Evolutionary conservation across 2,888 invertebrate species (phyloP).

Genomic region (Pegoplata infirma): DNA sequence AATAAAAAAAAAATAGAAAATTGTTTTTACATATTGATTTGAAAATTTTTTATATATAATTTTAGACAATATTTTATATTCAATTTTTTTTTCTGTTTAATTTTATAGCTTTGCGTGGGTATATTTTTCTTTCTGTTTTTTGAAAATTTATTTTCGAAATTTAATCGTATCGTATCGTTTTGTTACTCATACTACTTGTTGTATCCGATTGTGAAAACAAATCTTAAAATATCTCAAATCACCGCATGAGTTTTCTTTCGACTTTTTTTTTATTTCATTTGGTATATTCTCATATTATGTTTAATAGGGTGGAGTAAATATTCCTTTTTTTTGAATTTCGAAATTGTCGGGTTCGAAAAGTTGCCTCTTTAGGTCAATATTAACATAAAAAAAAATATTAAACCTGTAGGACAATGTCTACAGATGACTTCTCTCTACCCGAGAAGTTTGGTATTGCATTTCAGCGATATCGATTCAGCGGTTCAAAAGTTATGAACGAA

Average conservation of each 20-base stretch:
- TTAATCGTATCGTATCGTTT: constrained; percentile 49
- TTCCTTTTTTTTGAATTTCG: too few species aligned
- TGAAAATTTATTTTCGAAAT: constrained; percentile 31
- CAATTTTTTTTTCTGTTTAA: too few species aligned
- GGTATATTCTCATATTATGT: background rate
- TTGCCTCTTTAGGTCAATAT: too few species aligned
- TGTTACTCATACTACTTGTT: constrained; percentile 1
- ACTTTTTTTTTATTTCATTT: background rate
- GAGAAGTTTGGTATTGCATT: too few species aligned
- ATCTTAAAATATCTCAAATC: constrained; percentile 77
- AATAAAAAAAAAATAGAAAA: background rate
- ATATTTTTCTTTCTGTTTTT: constrained; percentile 23
- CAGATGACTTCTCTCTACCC: too few species aligned
- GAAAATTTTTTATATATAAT: background rate
- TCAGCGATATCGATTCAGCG: too few species aligned
- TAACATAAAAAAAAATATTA: too few species aligned
- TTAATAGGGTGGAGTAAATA: too few species aligned
- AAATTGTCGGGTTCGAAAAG: too few species aligned
- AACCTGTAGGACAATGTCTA: too few species aligned
- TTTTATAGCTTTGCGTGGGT: constrained; percentile 58
- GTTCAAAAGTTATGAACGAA: too few species aligned
- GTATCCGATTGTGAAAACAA: constrained; percentile 70
- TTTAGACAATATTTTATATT: background rate
- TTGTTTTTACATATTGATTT: constrained; percentile 17
- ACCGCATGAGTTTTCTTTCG: constrained; percentile 55